These are phyloP conservation scores for Oostethus manadensis DNA, from an alignment of 2,113 vertebrate genomes.

Conservation along the genomic window DNA sequence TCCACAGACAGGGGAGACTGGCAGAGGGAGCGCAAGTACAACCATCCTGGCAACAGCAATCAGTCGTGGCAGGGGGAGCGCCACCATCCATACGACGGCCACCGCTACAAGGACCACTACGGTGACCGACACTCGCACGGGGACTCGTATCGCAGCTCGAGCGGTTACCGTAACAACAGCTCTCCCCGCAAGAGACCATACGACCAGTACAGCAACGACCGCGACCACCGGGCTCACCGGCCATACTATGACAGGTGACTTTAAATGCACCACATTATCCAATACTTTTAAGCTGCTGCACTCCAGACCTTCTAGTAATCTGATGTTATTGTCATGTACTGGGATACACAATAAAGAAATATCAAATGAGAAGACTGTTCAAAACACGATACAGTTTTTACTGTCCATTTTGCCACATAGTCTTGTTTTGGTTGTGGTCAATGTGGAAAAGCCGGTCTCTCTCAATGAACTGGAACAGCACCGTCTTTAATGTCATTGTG, in stretches of 20 bases:
- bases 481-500: no score
- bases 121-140: slow-evolving; percentile 80
- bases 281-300: no score
- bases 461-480: no score
- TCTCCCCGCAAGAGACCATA: slow-evolving; percentile 87
- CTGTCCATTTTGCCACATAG: no score
- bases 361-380: no score
- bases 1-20: slow-evolving; percentile 87
- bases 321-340: no score
- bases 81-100: slow-evolving; percentile 86
- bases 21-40: slow-evolving; percentile 92
- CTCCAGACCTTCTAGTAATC: no score
- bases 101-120: slow-evolving; percentile 94
- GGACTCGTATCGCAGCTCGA: slow-evolving; percentile 84
- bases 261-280: background rate
- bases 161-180: slow-evolving; percentile 82
- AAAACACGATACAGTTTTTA: no score
- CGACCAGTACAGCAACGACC: slow-evolving; percentile 88
- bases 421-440: no score
- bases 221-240: slow-evolving; percentile 87
- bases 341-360: no score
- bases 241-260: slow-evolving; percentile 91
- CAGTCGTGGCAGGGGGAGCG: slow-evolving; percentile 87
- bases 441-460: no score
- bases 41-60: slow-evolving; percentile 79